Evolutionary conservation across 2,888 invertebrate species (phyloP), one percentile per base, ranked within the genome.

Genomic region (Litoditis marina): DNA sequence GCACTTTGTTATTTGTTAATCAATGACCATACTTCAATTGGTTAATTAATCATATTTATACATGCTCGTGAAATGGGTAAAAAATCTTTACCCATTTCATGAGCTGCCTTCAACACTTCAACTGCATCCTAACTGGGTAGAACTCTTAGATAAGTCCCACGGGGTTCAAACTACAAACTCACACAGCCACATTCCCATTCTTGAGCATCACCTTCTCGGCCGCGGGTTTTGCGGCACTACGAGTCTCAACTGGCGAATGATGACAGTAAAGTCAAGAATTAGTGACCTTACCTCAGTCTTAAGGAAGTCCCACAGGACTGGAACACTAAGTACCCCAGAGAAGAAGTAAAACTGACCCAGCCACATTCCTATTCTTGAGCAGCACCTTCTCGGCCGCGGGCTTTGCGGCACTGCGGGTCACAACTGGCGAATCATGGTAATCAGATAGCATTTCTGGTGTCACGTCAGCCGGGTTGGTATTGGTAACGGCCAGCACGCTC

Each of bases 341-440:
- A 46, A 19, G 19, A n/a, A 46, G 28, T 13, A 2, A 3, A n/a
- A 36, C 53, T 8, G 1, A 53, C 53, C 59, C 59, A 13, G 51
- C 59, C n/a, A 56, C 25, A 19, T 56, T 56, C 13, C 69, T 64
- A 54, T 65, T 63, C 39, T 66, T 66, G 53, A 69, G 52, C 39
- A 69, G 54, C n/a, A 65, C 62, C 28, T 53, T 53, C 36, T 53
- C 39, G 19, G 53, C 22, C 22, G n/a, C 39, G 19, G 52, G n/a
- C 30, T 52, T 42, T 42, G 27, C 42, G 28, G 52, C 50, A 19
- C 32, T 28, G 25, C 53, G 30, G 19, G 42, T 11, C 7, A 50
- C 8, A 28, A 13, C 28, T 8, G 42, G 31, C 27, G 44, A 22
- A 25, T 30, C 52, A 19, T 63, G 60, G 39, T 65, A 60, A 25